Conservation (phyloP, 2,888 invertebrate genomes). For the Ryuthela nishihirai region DNA sequence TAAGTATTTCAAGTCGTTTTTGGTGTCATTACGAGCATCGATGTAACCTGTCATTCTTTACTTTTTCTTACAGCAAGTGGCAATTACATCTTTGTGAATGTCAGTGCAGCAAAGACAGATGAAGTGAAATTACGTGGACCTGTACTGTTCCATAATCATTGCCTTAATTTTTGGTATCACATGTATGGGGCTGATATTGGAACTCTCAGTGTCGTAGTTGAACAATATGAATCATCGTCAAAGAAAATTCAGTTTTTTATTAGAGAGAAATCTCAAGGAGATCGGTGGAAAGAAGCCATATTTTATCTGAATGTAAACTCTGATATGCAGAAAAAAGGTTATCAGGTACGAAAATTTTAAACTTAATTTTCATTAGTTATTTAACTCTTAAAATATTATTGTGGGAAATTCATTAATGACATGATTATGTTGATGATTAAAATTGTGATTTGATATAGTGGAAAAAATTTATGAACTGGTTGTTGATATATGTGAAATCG, state of each 20-base stretch:
- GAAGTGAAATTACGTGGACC: slow-evolving; percentile 7
- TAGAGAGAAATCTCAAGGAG: slow-evolving; percentile 20
- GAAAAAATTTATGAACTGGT: too few species aligned
- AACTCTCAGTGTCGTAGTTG: slow-evolving; percentile 2
- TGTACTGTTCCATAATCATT: neutral
- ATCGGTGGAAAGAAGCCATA: slow-evolving; percentile 25
- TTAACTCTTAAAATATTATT: too few species aligned
- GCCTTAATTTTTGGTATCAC: slow-evolving; percentile 29
- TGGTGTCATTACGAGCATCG: too few species aligned
- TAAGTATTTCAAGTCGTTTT: too few species aligned
- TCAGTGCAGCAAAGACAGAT: slow-evolving; percentile 2
- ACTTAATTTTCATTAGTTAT: too few species aligned
- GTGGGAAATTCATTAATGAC: too few species aligned
- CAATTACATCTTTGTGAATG: slow-evolving; percentile 22
- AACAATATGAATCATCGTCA: too few species aligned
- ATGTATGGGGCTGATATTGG: slow-evolving; percentile 34
- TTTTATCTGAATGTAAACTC: neutral
- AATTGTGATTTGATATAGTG: too few species aligned
- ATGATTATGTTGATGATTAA: too few species aligned
- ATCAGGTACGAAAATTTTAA: neutral
- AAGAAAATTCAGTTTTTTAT: too few species aligned
- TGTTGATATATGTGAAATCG: neutral
- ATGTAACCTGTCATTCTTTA: too few species aligned
- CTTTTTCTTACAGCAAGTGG: slow-evolving; percentile 15
- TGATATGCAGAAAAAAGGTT: slow-evolving; percentile 4